These are phyloP conservation scores for Plebejus anna DNA, from an alignment of 2,888 invertebrate species.

Conservation along the genomic window DNA sequence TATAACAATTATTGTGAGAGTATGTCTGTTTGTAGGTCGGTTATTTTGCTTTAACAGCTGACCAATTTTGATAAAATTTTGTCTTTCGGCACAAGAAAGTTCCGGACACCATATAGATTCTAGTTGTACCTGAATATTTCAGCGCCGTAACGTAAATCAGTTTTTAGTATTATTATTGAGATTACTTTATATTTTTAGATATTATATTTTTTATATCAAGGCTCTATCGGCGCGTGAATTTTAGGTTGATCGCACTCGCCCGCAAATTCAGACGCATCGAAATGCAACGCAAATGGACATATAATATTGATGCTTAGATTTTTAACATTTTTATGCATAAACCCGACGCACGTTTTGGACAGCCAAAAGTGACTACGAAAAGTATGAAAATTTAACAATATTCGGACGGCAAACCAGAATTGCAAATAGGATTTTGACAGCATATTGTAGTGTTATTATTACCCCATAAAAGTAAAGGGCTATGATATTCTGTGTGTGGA, in stretches of 20 bases:
- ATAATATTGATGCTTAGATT: slow-evolving; percentile 11
- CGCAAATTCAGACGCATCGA: not conserved
- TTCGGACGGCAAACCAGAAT: not conserved
- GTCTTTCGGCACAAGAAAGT: not conserved
- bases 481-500: no score
- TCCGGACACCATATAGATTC: not conserved
- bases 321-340: not conserved
- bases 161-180: not conserved
- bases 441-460: not conserved
- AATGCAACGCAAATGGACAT: slow-evolving; percentile 3
- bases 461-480: no score
- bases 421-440: not conserved
- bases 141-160: not conserved
- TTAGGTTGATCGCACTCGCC: not conserved
- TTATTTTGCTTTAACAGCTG: no score
- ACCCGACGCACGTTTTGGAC: not conserved
- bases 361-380: not conserved
- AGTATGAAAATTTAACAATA: not conserved
- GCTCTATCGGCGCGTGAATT: not conserved
- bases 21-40: no score
- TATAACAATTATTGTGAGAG: no score
- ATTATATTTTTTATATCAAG: not conserved
- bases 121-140: not conserved
- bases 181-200: not conserved
- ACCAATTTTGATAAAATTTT: no score